phyloP scores from a whole-genome alignment of 64 coral and sea anemone species.

The Trachythela sp. region DNA sequence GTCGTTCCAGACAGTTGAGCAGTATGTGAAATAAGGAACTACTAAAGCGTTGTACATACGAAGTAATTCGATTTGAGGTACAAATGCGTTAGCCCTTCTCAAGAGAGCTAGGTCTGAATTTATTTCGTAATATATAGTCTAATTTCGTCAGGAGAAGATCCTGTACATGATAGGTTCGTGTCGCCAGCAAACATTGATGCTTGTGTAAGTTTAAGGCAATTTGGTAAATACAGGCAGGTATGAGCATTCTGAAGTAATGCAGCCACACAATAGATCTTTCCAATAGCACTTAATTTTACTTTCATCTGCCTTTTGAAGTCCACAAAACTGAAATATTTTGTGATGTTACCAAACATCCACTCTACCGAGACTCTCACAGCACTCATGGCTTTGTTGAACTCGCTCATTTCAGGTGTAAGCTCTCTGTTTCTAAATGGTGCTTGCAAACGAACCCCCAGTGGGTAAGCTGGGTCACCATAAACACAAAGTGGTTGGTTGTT shows the following conservation, averaged over 20 bases:
- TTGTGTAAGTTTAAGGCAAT: too few relatives aligned
- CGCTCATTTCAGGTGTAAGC: conserved; percentile 3
- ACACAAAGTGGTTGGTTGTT: conserved; percentile 3
- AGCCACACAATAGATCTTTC: background rate
- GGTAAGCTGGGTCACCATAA: background rate
- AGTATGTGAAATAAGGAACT: too few relatives aligned
- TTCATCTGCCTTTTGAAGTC: conserved; percentile 4
- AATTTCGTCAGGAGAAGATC: too few relatives aligned
- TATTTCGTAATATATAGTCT: too few relatives aligned
- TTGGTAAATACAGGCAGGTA: too few relatives aligned
- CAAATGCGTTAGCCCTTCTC: too few relatives aligned
- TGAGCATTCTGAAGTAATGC: conserved; percentile 8
- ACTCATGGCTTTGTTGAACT: background rate
- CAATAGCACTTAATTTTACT: background rate
- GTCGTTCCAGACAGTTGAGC: too few relatives aligned
- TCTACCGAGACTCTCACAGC: background rate
- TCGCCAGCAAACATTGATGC: too few relatives aligned
- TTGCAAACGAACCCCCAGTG: background rate
- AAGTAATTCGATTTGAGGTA: too few relatives aligned
- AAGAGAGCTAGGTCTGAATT: too few relatives aligned
- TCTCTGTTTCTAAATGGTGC: background rate
- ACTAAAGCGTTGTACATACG: too few relatives aligned
- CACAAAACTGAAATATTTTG: background rate
- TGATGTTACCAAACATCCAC: conserved; percentile 18
- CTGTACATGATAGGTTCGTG: too few relatives aligned